Evolutionary conservation across 1,140 invertebrate genomes (phyloP).

Genomic region (Chironomus tepperi): DNA sequence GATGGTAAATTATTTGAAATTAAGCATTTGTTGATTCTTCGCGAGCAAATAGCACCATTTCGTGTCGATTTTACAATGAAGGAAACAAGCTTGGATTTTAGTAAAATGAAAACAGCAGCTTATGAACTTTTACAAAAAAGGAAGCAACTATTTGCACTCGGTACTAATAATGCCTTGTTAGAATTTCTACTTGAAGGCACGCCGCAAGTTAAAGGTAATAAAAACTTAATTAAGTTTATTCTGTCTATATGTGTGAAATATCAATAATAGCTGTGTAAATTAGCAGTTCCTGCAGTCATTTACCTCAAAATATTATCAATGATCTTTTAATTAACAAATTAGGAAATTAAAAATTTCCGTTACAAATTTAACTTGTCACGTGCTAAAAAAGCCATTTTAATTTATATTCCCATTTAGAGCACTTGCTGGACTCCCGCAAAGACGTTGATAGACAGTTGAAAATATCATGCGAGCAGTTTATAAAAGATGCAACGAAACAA

Average conservation of each 20-base stretch:
- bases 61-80: constrained; percentile 92
- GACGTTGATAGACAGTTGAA: constrained; percentile 91
- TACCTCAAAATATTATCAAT: too few species aligned
- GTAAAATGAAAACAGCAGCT: constrained; percentile 76
- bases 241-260: too few species aligned
- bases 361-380: too few species aligned
- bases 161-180: constrained; percentile 81
- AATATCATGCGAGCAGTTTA: constrained; percentile 82
- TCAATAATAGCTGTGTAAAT: too few species aligned
- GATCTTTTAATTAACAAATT: too few species aligned
- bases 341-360: too few species aligned
- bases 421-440: constrained; percentile 86
- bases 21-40: constrained; percentile 91
- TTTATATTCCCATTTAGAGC: constrained; percentile 47
- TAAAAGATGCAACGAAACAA: constrained; percentile 66
- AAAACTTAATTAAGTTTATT: neutral
- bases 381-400: too few species aligned
- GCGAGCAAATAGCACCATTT: constrained; percentile 97
- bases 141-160: constrained; percentile 76
- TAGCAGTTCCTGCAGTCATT: too few species aligned
- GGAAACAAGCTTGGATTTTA: constrained; percentile 88
- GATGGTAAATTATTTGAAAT: constrained; percentile 95
- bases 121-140: constrained; percentile 78
- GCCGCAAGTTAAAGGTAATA: constrained; percentile 62
- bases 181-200: constrained; percentile 88